These are phyloP conservation scores for Cenopis cana DNA, from an alignment of 2,888 invertebrate genomes.

Conservation along the genomic window DNA sequence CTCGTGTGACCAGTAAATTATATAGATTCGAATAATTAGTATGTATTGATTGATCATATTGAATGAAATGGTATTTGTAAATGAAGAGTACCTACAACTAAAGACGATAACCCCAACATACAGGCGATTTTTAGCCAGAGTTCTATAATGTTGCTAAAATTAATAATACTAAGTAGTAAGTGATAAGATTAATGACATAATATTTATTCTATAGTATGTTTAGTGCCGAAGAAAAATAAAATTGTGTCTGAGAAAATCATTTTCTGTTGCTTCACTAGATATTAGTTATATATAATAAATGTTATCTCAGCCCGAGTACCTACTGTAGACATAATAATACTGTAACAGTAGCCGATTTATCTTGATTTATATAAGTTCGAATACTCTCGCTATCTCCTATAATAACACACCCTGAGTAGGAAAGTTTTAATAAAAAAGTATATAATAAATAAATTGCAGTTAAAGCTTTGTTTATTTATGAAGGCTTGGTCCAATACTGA, in stretches of 20 bases:
- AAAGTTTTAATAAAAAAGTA: background rate
- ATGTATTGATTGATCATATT: too few species aligned
- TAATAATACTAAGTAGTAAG: too few species aligned
- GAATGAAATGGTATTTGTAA: too few species aligned
- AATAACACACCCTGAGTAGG: background rate
- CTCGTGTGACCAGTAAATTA: too few species aligned
- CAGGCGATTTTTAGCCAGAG: too few species aligned
- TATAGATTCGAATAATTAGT: too few species aligned
- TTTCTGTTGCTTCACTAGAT: background rate
- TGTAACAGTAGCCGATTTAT: background rate
- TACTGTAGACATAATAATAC: conserved; percentile 2
- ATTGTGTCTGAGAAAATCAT: background rate
- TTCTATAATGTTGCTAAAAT: too few species aligned
- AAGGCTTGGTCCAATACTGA: background rate
- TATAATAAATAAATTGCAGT: background rate
- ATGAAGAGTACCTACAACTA: too few species aligned
- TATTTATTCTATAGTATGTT: too few species aligned
- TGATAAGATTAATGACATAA: too few species aligned
- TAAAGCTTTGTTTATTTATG: background rate
- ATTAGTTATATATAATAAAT: background rate
- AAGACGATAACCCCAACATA: too few species aligned
- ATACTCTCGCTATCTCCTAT: background rate
- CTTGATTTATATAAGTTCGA: background rate
- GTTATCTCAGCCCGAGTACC: background rate
- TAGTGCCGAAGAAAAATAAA: background rate